Conservation (phyloP, 2,888 invertebrate species). For the Ormia ochracea region DNA sequence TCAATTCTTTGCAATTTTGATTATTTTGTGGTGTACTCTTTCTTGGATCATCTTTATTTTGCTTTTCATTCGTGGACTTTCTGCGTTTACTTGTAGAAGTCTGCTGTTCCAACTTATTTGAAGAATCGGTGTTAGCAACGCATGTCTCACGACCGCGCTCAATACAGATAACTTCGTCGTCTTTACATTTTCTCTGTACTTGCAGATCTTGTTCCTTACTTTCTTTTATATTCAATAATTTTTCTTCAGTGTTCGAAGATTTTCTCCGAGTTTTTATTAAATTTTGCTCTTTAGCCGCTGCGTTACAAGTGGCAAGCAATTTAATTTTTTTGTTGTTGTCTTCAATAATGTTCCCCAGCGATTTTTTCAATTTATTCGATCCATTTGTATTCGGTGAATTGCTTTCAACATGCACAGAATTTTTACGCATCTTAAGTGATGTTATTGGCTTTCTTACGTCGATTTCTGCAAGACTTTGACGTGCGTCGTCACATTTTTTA, state of each 20-base stretch:
- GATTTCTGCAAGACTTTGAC: neutral
- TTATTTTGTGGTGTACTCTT: neutral
- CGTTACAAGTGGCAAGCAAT: neutral
- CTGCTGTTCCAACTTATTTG: neutral
- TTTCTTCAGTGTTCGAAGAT: conserved; percentile 5
- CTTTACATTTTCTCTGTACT: neutral
- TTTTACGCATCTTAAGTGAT: conserved; percentile 4
- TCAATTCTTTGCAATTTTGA: neutral
- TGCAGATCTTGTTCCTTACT: neutral
- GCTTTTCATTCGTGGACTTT: neutral
- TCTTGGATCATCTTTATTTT: neutral
- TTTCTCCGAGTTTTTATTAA: conserved; percentile 2
- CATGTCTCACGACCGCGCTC: too few relatives aligned
- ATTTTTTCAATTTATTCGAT: neutral
- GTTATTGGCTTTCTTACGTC: neutral
- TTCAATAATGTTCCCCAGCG: neutral
- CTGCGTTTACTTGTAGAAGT: neutral
- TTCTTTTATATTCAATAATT: neutral
- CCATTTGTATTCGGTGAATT: neutral
- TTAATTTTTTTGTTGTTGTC: neutral
- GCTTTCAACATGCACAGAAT: conserved; percentile 10
- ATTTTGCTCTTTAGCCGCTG: neutral
- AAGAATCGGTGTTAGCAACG: too few relatives aligned
- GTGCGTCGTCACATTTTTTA: neutral
- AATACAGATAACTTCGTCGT: too few relatives aligned